Conservation (phyloP, 2,113 vertebrate species). For the Gavialis gangeticus region DNA sequence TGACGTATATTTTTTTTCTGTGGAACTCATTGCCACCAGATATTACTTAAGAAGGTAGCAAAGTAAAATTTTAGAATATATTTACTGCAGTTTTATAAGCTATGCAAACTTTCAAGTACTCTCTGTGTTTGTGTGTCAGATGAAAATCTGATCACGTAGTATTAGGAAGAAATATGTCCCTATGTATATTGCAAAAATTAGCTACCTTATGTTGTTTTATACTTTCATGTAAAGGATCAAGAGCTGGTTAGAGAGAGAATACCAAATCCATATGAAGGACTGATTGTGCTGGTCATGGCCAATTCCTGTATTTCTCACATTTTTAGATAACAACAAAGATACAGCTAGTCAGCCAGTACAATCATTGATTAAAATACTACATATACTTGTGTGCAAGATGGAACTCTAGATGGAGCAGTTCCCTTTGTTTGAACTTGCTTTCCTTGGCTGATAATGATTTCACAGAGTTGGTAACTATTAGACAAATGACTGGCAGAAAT, state of each 20-base stretch:
- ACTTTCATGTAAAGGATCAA: not conserved
- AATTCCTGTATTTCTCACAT: not conserved
- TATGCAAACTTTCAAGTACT: not conserved
- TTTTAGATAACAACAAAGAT: not conserved
- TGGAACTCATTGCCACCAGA: not conserved
- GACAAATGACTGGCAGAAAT: conserved; percentile 38
- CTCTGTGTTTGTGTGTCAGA: not conserved
- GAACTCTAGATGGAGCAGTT: conserved; percentile 84
- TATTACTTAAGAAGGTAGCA: not conserved
- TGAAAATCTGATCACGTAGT: not conserved
- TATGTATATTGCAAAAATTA: not conserved
- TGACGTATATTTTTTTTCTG: not conserved
- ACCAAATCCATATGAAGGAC: not conserved
- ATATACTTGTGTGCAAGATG: conserved; percentile 45
- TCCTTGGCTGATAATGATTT: conserved; percentile 26
- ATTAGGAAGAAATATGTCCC: not conserved
- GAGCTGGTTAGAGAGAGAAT: not conserved
- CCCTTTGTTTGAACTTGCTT: conserved; percentile 68
- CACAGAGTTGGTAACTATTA: conserved; percentile 27
- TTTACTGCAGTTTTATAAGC: not conserved
- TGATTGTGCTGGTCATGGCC: not conserved
- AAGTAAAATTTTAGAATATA: not conserved
- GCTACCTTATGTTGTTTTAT: not conserved
- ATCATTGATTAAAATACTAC: conserved; percentile 44
- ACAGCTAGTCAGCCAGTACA: not conserved